Evolutionary conservation across 2,113 vertebrate genomes (phyloP).

Genomic region (Austrofundulus limnaeus): DNA sequence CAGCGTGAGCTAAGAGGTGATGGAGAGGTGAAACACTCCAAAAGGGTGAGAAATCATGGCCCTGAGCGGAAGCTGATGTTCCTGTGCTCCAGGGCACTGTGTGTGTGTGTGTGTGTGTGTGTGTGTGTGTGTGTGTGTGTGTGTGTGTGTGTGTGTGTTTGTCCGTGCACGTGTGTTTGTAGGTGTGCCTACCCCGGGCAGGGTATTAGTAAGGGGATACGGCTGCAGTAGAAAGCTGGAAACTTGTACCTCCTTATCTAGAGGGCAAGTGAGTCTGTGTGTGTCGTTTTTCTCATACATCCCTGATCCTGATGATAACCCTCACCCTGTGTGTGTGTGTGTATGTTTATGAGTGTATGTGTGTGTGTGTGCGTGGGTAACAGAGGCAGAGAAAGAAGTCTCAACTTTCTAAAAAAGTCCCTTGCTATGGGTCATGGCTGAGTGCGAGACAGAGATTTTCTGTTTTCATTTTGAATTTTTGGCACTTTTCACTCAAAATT

Average conservation of each 20-base stretch:
- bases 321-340: conserved; percentile 49
- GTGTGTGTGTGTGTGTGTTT: too few relatives aligned
- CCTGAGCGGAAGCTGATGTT: conserved; percentile 71
- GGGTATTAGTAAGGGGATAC: conserved; percentile 89
- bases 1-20: conserved; percentile 53
- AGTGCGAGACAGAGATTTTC: conserved; percentile 37
- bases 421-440: conserved; percentile 49
- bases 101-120: conserved; percentile 34
- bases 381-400: conserved; percentile 22
- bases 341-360: conserved; percentile 24
- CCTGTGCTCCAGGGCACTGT: conserved; percentile 61
- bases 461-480: conserved; percentile 42
- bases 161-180: conserved; percentile 29
- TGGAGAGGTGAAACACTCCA: conserved; percentile 51
- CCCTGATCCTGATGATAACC: conserved; percentile 76
- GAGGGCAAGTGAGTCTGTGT: conserved; percentile 79
- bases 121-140: conserved; percentile 23
- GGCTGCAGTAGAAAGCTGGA: conserved; percentile 79
- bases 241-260: conserved; percentile 83
- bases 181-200: conserved; percentile 72
- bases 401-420: conserved; percentile 75
- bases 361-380: conserved; percentile 29
- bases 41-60: conserved; percentile 60
- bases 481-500: conserved; percentile 12
- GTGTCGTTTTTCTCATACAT: conserved; percentile 80